Evolutionary conservation across 2,113 vertebrate genomes (phyloP).

Genomic region (Tyto alba): DNA sequence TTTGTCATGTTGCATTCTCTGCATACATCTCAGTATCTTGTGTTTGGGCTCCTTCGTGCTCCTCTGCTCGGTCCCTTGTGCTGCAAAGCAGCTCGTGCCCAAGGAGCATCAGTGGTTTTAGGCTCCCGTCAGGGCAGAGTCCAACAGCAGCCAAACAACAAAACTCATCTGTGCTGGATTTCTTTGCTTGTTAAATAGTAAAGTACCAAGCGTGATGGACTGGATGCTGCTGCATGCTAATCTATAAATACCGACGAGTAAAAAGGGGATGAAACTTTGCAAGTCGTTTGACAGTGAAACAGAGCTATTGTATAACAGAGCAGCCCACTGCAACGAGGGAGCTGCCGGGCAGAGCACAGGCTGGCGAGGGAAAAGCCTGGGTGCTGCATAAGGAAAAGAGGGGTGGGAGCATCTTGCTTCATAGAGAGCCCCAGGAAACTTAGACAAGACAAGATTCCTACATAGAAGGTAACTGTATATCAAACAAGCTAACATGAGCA

Average conservation of each 20-base stretch:
- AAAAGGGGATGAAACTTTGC: background rate
- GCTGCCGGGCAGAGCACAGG: background rate
- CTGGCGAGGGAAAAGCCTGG: background rate
- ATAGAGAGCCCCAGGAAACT: background rate
- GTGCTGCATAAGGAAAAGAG: background rate
- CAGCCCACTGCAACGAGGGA: background rate
- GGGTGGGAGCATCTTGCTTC: background rate
- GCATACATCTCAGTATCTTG: constrained; percentile 16
- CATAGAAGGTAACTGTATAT: background rate
- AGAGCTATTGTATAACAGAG: background rate
- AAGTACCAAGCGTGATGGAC: background rate
- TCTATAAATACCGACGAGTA: constrained; percentile 30
- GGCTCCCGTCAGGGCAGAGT: background rate
- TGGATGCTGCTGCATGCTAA: background rate
- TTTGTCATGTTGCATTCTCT: constrained; percentile 54
- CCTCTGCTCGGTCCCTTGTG: background rate
- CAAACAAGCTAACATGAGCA: background rate
- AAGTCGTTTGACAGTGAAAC: background rate
- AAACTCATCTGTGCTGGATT: background rate
- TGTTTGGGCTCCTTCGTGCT: constrained; percentile 1
- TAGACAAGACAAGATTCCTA: background rate
- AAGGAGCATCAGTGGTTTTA: background rate
- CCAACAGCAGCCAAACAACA: background rate
- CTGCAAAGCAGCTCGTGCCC: background rate
- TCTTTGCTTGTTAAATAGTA: constrained; percentile 1